Evolutionary conservation across 2,888 invertebrate species (phyloP), one percentile per base, ranked within the genome.

Genomic region (Pyrrhopygopsis socrates): DNA sequence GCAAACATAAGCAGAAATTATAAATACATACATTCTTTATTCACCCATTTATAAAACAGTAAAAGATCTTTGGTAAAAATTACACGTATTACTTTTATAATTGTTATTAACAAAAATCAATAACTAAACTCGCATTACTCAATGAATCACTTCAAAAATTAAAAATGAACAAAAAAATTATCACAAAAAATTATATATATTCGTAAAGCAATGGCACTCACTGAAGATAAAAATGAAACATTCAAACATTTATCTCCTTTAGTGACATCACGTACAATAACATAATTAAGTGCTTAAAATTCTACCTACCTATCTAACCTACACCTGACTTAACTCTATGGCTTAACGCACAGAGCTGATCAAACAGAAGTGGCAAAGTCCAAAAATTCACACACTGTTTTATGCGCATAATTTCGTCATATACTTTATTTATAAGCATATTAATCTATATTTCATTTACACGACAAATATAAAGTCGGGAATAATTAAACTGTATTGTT

Each of bases 301-400:
- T 78, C 29, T 63, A 76, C 11, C 67, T 80, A 80, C 20, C 63
- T 80, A 80, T 54, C 22, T 81, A 73, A 81, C 80, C 65, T 81
- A 81, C 65, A 80, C 80, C 73, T 50, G 71, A n/a, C 54, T 67
- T 74, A 81, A 81, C 38, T 54, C 65, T 65, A 81, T 54, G 65
- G 67, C 22, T 81, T 67, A 67, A 54, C 50, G 22, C 80, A 81
- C 65, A 67, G 74, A 74, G 27, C 29, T 34, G n/a, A 67, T 30
- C 38, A 67, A 27, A 67, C 41, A 81, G 80, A 74, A 81, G 15
- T 60, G 27, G 60, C 60, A 60, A 18, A 45, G 18, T 34, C 11
- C 34, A 34, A 34, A 45, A 9, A 38, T 38, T 38, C 38, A 38
- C 38, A n/a, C n/a, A n/a, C n/a, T n/a, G n/a, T n/a, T n/a, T n/a